Conservation (phyloP, 2,113 vertebrate genomes). For the Lates calcarifer region DNA sequence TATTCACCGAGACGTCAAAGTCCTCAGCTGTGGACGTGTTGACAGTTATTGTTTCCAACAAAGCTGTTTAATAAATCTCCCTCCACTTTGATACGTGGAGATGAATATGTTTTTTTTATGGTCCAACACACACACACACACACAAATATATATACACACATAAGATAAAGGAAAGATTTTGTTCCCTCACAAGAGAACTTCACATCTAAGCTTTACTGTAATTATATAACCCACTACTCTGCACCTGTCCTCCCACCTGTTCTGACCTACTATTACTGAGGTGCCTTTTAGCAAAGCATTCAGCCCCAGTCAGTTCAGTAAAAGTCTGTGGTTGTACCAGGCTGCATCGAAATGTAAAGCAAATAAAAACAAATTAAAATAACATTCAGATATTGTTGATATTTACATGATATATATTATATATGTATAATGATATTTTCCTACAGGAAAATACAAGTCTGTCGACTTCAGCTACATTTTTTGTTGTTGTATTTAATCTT, state of each 20-base stretch:
- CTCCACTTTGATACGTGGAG: constrained; percentile 17
- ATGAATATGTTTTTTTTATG: constrained; percentile 27
- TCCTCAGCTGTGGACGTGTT: constrained; percentile 20
- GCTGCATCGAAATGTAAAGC: no score
- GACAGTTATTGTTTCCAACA: constrained; percentile 56
- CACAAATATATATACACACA: neutral
- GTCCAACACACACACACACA: neutral
- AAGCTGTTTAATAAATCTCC: constrained; percentile 49
- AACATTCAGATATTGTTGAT: no score
- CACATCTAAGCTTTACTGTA: neutral
- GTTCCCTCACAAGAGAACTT: neutral
- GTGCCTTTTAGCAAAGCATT: no score
- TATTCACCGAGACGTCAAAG: constrained; percentile 45
- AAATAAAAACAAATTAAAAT: no score
- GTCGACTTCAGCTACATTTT: no score
- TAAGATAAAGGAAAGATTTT: neutral
- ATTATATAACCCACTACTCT: neutral
- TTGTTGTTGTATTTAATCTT: no score
- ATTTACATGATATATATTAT: no score
- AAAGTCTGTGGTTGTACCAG: neutral
- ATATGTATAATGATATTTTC: no score
- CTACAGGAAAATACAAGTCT: no score
- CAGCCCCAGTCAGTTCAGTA: no score
- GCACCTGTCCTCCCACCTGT: no score
- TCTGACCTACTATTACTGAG: neutral